These are phyloP conservation scores for Gibbula magus DNA, from an alignment of 2,888 invertebrate species.

Conservation along the genomic window DNA sequence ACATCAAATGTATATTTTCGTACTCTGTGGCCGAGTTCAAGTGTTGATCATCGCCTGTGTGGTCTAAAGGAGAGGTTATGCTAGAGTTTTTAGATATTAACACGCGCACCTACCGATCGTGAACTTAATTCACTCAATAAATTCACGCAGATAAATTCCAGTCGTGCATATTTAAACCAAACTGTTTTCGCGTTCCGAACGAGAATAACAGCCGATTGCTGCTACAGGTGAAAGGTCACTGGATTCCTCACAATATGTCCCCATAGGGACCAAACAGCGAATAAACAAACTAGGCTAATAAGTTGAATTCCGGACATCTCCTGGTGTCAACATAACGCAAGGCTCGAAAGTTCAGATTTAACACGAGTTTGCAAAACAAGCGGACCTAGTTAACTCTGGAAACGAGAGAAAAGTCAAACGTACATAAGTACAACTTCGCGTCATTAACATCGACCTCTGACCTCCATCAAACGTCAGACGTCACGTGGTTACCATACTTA, in stretches of 20 bases:
- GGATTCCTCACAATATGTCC: background rate
- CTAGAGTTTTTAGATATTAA: too few species aligned
- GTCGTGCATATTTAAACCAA: too few species aligned
- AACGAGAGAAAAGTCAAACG: conserved; percentile 9
- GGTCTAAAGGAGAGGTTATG: too few species aligned
- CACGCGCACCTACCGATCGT: too few species aligned
- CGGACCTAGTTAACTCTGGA: conserved; percentile 1
- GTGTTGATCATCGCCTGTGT: too few species aligned
- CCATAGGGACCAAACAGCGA: background rate
- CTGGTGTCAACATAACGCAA: background rate
- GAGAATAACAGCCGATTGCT: too few species aligned
- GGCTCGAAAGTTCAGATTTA: background rate
- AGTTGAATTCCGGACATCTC: background rate
- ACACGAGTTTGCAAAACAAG: conserved; percentile 8
- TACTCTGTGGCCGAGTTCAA: too few species aligned
- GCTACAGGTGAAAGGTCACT: too few species aligned
- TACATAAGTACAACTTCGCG: background rate
- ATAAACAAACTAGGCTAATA: background rate
- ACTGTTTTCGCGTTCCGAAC: too few species aligned
- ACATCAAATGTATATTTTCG: too few species aligned
- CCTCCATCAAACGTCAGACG: conserved; percentile 1
- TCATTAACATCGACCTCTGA: conserved; percentile 3
- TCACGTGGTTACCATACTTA: conserved; percentile 6
- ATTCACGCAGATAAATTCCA: too few species aligned
- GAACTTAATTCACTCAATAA: too few species aligned